phyloP scores from a whole-genome alignment of 23 tunicate species.

The Aplidium turbinatum region DNA sequence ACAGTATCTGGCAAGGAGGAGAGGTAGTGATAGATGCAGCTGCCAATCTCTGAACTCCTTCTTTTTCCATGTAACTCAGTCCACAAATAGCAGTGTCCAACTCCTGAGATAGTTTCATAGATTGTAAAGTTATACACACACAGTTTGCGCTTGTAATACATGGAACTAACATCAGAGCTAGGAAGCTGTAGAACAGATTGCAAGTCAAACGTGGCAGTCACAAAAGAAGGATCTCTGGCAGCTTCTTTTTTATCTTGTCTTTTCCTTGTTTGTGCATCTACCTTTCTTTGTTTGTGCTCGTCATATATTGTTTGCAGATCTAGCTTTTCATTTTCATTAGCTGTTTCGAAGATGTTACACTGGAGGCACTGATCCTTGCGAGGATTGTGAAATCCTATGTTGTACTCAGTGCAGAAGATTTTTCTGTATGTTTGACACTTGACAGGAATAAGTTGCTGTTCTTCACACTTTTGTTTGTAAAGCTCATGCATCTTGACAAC shows the following conservation, averaged over 20 bases:
- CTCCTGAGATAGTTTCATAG: background rate
- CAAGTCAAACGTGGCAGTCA: slow-evolving; percentile 1
- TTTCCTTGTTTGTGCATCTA: background rate
- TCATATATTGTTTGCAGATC: background rate
- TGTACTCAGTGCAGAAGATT: slow-evolving; percentile 6
- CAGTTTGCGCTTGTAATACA: slow-evolving; percentile 2
- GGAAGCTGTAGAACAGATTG: slow-evolving; percentile 1
- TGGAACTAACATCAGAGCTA: background rate
- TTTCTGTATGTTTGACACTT: too few species aligned
- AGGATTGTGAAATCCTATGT: background rate
- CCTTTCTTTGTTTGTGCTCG: background rate
- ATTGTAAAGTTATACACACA: background rate
- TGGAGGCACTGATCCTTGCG: background rate
- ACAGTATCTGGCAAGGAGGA: background rate
- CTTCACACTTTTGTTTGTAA: too few species aligned
- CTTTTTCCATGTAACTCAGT: background rate
- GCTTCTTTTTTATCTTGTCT: background rate
- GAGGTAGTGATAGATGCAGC: background rate
- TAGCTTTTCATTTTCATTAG: background rate
- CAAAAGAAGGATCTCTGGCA: background rate
- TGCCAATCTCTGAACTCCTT: background rate
- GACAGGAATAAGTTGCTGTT: too few species aligned
- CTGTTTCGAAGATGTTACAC: background rate
- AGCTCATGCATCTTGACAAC: too few species aligned
- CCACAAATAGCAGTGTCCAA: background rate